Evolutionary conservation across 2,888 invertebrate species (phyloP).

Genomic region (Periphyllus acericola): DNA sequence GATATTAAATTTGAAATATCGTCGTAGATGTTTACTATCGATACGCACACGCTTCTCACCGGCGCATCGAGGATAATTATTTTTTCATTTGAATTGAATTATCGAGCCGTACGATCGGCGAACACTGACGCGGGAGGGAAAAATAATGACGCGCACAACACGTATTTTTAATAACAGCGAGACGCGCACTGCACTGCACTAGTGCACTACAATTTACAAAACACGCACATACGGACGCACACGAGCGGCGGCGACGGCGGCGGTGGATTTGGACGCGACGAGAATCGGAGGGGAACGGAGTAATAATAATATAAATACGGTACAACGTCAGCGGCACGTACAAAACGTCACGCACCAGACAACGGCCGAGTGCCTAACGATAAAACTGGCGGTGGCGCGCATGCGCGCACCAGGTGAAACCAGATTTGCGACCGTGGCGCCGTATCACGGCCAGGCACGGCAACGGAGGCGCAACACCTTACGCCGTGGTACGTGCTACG

Average conservation of each 20-base stretch:
- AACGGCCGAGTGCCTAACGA: constrained; percentile 50
- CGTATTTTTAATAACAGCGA: constrained; percentile 15
- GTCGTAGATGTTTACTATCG: not conserved
- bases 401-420: constrained; percentile 61
- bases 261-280: constrained; percentile 42
- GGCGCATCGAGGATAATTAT: not conserved
- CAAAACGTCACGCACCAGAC: constrained; percentile 60
- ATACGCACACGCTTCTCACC: not conserved
- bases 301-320: constrained; percentile 38
- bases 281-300: constrained; percentile 43
- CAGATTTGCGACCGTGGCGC: constrained; percentile 52
- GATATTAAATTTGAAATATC: not conserved
- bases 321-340: constrained; percentile 38
- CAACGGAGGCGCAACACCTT: not conserved
- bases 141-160: not conserved
- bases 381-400: constrained; percentile 46
- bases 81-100: not conserved
- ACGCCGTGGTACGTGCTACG: not conserved
- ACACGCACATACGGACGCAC: not conserved
- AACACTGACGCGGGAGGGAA: not conserved
- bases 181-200: constrained; percentile 37
- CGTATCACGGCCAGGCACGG: constrained; percentile 36
- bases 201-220: constrained; percentile 28
- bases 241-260: constrained; percentile 23
- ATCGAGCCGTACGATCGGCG: not conserved